These are phyloP conservation scores for Eriosoma lanigerum DNA, from an alignment of 1,140 invertebrate species.

Conservation along the genomic window DNA sequence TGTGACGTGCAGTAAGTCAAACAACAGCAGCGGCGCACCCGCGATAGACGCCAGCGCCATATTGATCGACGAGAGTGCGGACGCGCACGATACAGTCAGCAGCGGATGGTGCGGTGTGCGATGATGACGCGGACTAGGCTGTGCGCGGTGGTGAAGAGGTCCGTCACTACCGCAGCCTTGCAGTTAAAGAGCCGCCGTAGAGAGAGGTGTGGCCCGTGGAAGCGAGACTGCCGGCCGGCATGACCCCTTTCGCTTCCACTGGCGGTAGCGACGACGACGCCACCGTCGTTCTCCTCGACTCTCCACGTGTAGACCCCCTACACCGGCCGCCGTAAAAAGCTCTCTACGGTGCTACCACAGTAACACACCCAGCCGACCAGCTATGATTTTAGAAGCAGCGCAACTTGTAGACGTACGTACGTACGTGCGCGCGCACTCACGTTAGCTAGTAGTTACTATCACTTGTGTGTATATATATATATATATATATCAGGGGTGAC, in stretches of 20 bases:
- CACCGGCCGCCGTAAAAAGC: neutral
- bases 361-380: no score
- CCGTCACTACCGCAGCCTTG: neutral
- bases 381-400: no score
- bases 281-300: no score
- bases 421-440: no score
- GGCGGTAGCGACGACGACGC: neutral
- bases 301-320: no score
- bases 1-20: slow-evolving; percentile 26
- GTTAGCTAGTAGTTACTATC: no score
- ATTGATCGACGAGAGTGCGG: slow-evolving; percentile 23
- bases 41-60: slow-evolving; percentile 16
- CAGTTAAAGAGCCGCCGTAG: neutral
- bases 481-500: no score
- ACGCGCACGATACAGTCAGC: slow-evolving; percentile 30
- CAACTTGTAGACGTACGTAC: no score
- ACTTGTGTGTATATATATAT: no score
- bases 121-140: neutral
- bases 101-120: neutral
- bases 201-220: neutral
- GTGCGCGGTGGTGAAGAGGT: neutral
- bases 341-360: no score
- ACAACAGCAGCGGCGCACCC: slow-evolving; percentile 28
- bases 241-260: neutral
- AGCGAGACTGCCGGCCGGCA: slow-evolving; percentile 40